Conservation (phyloP, 1,140 invertebrate species). For the Nebria ingens region DNA sequence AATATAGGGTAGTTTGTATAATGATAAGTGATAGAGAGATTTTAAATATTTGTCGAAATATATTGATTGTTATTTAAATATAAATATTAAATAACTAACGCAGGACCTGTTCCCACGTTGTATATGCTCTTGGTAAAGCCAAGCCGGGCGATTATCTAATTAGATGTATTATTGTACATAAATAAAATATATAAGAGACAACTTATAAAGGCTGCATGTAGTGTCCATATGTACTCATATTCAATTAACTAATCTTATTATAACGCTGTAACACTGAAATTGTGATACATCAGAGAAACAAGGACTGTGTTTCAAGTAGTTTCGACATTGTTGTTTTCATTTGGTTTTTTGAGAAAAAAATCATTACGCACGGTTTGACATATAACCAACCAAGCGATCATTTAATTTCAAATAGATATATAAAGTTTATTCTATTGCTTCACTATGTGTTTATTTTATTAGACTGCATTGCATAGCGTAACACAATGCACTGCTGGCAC, state of each 20-base stretch:
- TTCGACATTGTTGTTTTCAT: conserved; percentile 10
- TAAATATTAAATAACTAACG: no score
- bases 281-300: conserved; percentile 25
- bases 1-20: not conserved
- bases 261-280: not conserved
- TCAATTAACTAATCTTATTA: not conserved
- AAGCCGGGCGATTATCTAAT: not conserved
- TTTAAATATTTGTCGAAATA: not conserved
- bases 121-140: no score
- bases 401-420: no score
- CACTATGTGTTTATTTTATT: no score
- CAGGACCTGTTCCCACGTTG: no score
- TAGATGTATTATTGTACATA: not conserved
- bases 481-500: no score
- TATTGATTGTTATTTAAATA: not conserved
- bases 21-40: not conserved
- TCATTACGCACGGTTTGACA: not conserved
- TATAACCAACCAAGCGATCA: no score
- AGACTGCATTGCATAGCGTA: no score
- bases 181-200: not conserved
- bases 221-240: not conserved
- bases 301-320: conserved; percentile 30
- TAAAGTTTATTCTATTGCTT: no score
- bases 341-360: no score
- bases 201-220: not conserved